Percentiles rank a stretch among this genome's conserved stretches.
These are phyloP conservation scores for Peromyscus maniculatus DNA, from an alignment of 2,113 vertebrate genomes.

Conservation along the genomic window DNA sequence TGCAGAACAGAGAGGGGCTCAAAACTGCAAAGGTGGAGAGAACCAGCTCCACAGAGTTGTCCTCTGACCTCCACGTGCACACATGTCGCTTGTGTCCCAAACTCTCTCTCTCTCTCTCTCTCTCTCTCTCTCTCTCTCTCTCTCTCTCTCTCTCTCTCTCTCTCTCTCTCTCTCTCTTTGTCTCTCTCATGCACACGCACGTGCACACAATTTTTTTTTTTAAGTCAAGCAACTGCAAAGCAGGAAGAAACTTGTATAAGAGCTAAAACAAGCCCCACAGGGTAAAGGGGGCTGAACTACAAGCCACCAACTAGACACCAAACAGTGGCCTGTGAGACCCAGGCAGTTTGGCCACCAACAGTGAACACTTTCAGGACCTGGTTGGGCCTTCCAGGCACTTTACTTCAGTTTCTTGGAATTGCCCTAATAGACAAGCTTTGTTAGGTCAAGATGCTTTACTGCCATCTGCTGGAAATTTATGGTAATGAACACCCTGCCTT, in stretches of 20 bases:
- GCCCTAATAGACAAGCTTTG: not conserved
- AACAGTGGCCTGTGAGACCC: not conserved
- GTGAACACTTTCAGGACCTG: not conserved
- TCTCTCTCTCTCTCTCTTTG: no score
- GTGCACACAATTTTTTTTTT: no score
- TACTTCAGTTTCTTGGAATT: not conserved
- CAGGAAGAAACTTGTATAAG: not conserved
- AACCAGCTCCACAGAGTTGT: not conserved
- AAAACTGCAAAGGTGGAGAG: not conserved
- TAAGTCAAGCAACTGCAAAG: not conserved
- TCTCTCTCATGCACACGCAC: no score
- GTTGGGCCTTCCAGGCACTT: not conserved
- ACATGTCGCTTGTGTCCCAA: not conserved
- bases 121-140: no score
- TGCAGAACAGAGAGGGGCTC: not conserved
- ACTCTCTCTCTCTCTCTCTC: not conserved
- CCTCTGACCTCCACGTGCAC: not conserved
- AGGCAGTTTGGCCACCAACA: not conserved
- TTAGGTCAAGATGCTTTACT: conserved; percentile 36
- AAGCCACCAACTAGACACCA: not conserved
- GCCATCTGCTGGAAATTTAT: conserved; percentile 62
- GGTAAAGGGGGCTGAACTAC: fast-evolving
- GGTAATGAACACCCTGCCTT: not conserved
- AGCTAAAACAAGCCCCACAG: not conserved
- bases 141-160: no score